These are phyloP conservation scores for Rhogogaster chlorosoma DNA, from an alignment of 2,888 invertebrate genomes.

Conservation along the genomic window DNA sequence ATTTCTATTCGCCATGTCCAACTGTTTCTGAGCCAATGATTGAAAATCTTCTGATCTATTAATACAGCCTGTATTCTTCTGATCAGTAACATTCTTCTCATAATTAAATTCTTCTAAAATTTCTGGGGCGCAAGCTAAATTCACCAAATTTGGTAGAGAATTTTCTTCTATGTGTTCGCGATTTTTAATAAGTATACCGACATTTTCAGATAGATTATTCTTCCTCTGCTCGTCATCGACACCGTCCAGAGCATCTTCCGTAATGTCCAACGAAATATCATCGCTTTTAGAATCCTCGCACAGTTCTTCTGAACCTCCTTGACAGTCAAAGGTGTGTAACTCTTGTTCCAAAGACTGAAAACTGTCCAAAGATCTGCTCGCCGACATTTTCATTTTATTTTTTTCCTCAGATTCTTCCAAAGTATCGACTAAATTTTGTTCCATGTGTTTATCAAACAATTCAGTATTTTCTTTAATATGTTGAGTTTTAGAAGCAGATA, in stretches of 20 bases:
- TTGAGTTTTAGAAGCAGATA: slow-evolving; percentile 50
- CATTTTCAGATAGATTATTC: neutral
- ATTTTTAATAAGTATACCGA: neutral
- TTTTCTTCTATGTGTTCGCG: neutral
- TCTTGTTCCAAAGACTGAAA: slow-evolving; percentile 72
- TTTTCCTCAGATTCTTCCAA: slow-evolving; percentile 70
- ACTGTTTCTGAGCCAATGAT: neutral
- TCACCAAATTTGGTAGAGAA: slow-evolving; percentile 1
- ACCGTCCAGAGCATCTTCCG: slow-evolving; percentile 64
- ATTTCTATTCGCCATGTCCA: slow-evolving; percentile 38
- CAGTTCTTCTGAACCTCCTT: slow-evolving; percentile 77
- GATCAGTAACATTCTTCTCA: neutral
- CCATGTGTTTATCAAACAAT: slow-evolving; percentile 72
- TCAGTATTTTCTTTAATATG: slow-evolving; percentile 67
- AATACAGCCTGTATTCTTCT: neutral
- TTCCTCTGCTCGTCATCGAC: slow-evolving; percentile 16
- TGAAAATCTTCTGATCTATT: neutral
- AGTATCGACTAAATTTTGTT: slow-evolving; percentile 73
- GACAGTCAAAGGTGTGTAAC: slow-evolving; percentile 75
- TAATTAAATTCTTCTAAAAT: slow-evolving; percentile 26
- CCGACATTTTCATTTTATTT: slow-evolving; percentile 72
- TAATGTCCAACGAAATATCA: slow-evolving; percentile 64
- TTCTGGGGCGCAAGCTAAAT: neutral
- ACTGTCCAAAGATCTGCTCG: slow-evolving; percentile 74
- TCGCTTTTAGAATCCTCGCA: slow-evolving; percentile 71